These are phyloP conservation scores for Eleutherodactylus coqui DNA, from an alignment of 2,797 vertebrate species.

Conservation along the genomic window DNA sequence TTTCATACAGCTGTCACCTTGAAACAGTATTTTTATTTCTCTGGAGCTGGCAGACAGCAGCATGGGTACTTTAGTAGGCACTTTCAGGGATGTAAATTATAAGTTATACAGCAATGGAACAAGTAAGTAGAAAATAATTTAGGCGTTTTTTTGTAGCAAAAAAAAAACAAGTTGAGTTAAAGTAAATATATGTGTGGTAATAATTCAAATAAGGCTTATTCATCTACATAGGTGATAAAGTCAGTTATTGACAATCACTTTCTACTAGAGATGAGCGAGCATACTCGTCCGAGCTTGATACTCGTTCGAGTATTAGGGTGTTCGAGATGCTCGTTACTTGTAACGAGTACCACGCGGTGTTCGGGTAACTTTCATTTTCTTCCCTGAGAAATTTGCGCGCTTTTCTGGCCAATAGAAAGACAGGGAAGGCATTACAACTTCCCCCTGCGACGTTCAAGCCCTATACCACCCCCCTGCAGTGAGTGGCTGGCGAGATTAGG, in stretches of 20 bases:
- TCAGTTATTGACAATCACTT: background rate
- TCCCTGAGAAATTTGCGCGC: too few relatives aligned
- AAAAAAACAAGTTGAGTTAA: background rate
- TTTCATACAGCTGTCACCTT: slow-evolving; percentile 11
- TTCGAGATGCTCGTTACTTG: too few relatives aligned
- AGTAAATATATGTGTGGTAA: background rate
- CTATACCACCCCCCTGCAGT: too few relatives aligned
- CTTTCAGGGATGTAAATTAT: background rate
- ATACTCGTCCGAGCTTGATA: too few relatives aligned
- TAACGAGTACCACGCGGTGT: too few relatives aligned
- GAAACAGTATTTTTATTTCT: slow-evolving; percentile 21
- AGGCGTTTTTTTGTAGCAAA: background rate
- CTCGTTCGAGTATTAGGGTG: too few relatives aligned
- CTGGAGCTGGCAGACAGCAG: background rate
- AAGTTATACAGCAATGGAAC: background rate
- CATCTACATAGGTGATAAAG: background rate
- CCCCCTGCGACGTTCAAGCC: too few relatives aligned
- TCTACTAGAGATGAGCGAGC: too few relatives aligned
- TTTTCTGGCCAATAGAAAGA: too few relatives aligned
- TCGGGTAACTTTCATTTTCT: too few relatives aligned
- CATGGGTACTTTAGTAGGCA: background rate
- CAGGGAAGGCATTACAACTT: too few relatives aligned
- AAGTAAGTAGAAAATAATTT: background rate
- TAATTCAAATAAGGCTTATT: background rate
- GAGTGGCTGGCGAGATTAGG: too few relatives aligned